Evolutionary conservation across 2,113 vertebrate genomes (phyloP), one percentile per base, ranked within the genome.

Genomic region (Orthochromis malagaraziensis): DNA sequence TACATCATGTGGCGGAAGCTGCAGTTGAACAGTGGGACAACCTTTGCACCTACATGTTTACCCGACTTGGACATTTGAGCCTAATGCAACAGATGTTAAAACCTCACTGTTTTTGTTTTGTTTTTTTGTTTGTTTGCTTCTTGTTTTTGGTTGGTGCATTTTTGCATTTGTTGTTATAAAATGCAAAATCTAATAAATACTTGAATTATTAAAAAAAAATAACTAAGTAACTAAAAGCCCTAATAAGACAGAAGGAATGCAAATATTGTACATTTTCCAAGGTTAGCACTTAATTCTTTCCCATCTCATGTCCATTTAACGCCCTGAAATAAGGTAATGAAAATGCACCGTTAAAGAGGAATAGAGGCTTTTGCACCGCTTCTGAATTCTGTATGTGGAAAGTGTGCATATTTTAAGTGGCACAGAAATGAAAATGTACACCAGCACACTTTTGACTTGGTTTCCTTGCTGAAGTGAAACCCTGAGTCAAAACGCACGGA

Each of bases 391-490:
- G 45, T 31, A 8, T 8, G 45, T 31, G 70, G 26, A 75, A 47
- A 19, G 70, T 19, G 9, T 77, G 45, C 17, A 49, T 77, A 77
- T 81, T 47, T 85, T 42, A 80, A 21, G 54, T 5, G 8, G 45
- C 63, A 38, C 17, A 65, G 82, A 86, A 86, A 87, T 57, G 65
- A 88, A 89, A 83, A 84, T 26, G 54, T 21, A n/a, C 10, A 9
- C 16, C 14, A 14, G 11, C 12, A 11, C 9, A 42, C 7, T 14
- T 86, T 49, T 57, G 53, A 42, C 21, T 85, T 16, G 2, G 6
- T 21, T 70, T 86, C 80, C 79, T 57, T 19, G 4, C 19, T 84
- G 33, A 86, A 84, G 75, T 82, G 82, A 84, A 90, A 88, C 80
- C 4, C 10, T 17, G 57, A 90, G 54, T 90, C 85, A 92, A 85